These are phyloP conservation scores for Aphidius ervi DNA, from an alignment of 1,140 invertebrate species.

Conservation along the genomic window DNA sequence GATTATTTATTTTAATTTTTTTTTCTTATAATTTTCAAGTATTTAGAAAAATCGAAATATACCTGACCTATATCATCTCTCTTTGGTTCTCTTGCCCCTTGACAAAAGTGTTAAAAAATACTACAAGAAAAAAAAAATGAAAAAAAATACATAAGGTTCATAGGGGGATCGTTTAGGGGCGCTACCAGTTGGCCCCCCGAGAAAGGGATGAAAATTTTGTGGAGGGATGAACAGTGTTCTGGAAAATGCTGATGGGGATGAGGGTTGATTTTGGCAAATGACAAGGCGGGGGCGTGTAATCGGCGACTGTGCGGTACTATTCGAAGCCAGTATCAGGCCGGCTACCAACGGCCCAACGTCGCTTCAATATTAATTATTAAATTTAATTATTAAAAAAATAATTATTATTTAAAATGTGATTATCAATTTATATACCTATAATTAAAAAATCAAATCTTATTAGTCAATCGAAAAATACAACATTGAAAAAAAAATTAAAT, in stretches of 20 bases:
- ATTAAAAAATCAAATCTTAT: background rate
- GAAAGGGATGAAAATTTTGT: constrained; percentile 16
- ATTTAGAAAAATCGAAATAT: too few species aligned
- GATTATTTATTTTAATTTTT: too few species aligned
- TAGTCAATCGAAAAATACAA: background rate
- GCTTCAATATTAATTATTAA: constrained; percentile 31
- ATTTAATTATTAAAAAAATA: constrained; percentile 21
- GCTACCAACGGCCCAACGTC: constrained; percentile 49
- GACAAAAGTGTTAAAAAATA: too few species aligned
- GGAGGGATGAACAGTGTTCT: constrained; percentile 19
- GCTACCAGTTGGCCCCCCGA: constrained; percentile 15
- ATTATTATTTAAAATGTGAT: constrained; percentile 5
- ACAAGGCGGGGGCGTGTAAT: constrained; percentile 36
- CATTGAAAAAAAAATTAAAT: background rate
- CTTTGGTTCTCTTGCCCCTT: too few species aligned
- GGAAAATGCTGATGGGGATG: constrained; percentile 11
- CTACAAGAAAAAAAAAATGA: too few species aligned
- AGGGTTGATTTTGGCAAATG: constrained; percentile 35
- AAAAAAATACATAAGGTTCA: constrained; percentile 5
- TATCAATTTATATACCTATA: background rate
- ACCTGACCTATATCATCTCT: too few species aligned
- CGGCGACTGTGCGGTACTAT: constrained; percentile 31
- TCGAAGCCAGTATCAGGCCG: constrained; percentile 48
- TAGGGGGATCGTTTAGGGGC: constrained; percentile 21
- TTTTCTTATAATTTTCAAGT: too few species aligned